A percentile compares a stretch with the other conserved stretches of the same genome.
phyloP scores from a whole-genome alignment of 2,113 vertebrate genomes.

The Cephalopholis sonnerati region DNA sequence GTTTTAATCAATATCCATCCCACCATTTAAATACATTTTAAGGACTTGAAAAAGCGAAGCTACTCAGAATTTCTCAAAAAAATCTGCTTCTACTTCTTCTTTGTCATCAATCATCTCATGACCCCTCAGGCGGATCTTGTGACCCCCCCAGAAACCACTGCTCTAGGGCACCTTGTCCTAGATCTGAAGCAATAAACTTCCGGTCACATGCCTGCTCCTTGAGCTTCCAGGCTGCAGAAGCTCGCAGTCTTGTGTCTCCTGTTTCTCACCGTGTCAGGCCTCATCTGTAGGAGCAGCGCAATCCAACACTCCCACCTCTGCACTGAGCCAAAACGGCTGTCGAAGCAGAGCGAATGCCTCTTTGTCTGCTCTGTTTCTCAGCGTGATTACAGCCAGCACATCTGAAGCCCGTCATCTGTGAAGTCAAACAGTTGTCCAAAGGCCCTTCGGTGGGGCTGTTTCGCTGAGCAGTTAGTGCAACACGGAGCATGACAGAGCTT shows the following conservation, averaged over 20 bases:
- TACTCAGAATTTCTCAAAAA: no score
- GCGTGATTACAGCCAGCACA: slow-evolving; percentile 44
- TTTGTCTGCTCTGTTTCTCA: slow-evolving; percentile 44
- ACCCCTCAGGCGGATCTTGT: background rate
- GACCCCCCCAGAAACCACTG: slow-evolving; percentile 7
- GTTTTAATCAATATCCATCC: no score
- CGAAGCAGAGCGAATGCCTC: slow-evolving; percentile 38
- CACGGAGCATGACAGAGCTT: slow-evolving; percentile 32
- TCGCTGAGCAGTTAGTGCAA: slow-evolving; percentile 26
- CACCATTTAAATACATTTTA: no score
- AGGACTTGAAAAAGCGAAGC: no score
- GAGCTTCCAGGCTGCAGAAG: background rate
- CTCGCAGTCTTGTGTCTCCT: slow-evolving; percentile 7
- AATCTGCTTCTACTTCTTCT: background rate
- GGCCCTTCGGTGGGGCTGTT: background rate
- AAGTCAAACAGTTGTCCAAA: slow-evolving; percentile 44
- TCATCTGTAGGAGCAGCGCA: slow-evolving; percentile 24
- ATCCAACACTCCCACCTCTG: slow-evolving; percentile 30
- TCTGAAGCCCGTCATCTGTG: slow-evolving; percentile 43
- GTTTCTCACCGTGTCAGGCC: slow-evolving; percentile 18
- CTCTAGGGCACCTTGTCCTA: background rate
- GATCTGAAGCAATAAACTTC: slow-evolving; percentile 21
- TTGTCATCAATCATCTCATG: background rate
- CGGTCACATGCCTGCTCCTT: background rate
- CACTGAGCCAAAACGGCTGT: slow-evolving; percentile 35